A percentile compares a stretch with the other conserved stretches of the same genome.
phyloP scores from a whole-genome alignment of 2,113 vertebrate species.

The Neolamprologus ventralis region DNA sequence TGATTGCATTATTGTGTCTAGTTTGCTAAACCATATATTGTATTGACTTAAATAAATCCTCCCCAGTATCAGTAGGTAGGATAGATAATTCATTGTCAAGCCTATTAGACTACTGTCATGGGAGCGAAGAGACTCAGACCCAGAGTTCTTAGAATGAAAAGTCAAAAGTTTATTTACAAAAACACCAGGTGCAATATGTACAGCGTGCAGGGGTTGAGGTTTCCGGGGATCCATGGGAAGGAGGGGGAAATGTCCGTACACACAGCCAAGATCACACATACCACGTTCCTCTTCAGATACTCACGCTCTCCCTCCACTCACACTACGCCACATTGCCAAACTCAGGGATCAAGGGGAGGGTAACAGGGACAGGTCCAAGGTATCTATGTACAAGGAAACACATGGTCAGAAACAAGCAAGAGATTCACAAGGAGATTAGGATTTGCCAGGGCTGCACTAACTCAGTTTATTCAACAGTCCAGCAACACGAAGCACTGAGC shows the following conservation, averaged over 20 bases:
- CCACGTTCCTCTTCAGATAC: background rate
- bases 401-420: background rate
- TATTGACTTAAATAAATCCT: background rate
- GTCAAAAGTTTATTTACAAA: background rate
- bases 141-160: background rate
- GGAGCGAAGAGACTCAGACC: background rate
- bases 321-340: background rate
- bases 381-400: background rate
- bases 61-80: background rate
- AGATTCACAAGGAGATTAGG: background rate
- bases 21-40: background rate
- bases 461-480: background rate
- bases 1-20: background rate
- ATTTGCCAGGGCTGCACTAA: background rate
- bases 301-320: background rate
- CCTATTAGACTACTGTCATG: background rate
- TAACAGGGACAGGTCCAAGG: background rate
- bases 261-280: background rate
- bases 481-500: background rate
- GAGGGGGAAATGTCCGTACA: background rate
- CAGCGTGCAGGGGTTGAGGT: background rate
- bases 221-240: background rate
- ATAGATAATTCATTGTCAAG: background rate
- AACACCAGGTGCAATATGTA: background rate
- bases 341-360: background rate